Evolutionary conservation across 2,113 vertebrate genomes (phyloP).

Genomic region (Zosterops pallidus): DNA sequence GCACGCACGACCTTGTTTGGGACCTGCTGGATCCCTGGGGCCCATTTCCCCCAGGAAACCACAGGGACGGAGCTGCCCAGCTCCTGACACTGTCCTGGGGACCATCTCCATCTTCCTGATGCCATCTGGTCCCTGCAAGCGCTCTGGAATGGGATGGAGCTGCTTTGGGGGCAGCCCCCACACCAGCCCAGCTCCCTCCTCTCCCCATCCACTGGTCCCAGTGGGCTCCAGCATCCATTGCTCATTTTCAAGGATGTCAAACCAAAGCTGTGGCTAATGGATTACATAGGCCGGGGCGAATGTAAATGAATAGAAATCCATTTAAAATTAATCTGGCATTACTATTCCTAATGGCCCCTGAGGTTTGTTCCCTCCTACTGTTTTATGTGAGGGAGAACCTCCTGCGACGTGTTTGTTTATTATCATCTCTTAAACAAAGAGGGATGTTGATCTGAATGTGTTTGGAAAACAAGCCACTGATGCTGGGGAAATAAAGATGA

Average conservation of each 20-base stretch:
- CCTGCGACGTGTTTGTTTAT: background rate
- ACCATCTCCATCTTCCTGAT: background rate
- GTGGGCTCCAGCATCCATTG: background rate
- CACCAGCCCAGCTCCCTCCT: rapidly evolving
- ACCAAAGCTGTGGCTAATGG: background rate
- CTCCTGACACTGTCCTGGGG: rapidly evolving
- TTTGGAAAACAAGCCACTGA: background rate
- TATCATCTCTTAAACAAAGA: background rate
- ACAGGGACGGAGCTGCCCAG: rapidly evolving
- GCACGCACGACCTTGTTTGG: background rate
- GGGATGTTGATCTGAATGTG: background rate
- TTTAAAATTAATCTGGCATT: constrained; percentile 28
- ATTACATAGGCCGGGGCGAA: background rate
- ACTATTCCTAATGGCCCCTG: background rate
- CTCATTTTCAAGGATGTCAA: background rate
- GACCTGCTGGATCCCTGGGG: background rate
- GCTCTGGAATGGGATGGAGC: rapidly evolving
- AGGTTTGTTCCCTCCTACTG: constrained; percentile 13
- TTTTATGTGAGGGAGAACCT: background rate
- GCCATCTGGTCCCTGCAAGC: rapidly evolving
- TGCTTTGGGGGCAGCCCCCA: rapidly evolving
- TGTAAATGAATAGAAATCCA: constrained; percentile 17
- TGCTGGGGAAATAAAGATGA: background rate
- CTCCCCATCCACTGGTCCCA: background rate
- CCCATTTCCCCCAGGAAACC: background rate